Conservation (phyloP, 2,888 invertebrate species). For the Yponomeuta evonymella region DNA sequence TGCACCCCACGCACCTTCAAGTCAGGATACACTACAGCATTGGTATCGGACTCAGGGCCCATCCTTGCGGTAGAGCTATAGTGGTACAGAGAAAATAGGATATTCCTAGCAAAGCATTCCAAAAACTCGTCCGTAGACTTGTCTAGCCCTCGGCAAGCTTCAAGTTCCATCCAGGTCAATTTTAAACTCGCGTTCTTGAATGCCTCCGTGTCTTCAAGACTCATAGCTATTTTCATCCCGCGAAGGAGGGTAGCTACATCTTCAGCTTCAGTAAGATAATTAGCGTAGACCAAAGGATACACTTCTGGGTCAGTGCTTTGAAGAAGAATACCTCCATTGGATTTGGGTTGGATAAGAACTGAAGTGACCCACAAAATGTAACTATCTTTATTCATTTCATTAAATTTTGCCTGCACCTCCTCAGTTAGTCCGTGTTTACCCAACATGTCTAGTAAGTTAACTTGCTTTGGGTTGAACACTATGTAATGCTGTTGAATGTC, state of each 20-base stretch:
- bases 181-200: slow-evolving; percentile 41
- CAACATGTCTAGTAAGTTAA: slow-evolving; percentile 39
- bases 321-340: slow-evolving; percentile 80
- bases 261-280: slow-evolving; percentile 73
- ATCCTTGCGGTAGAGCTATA: slow-evolving; percentile 80
- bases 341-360: slow-evolving; percentile 79
- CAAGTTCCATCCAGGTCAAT: slow-evolving; percentile 44
- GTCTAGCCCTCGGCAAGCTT: slow-evolving; percentile 40
- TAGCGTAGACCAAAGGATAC: slow-evolving; percentile 74
- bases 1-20: slow-evolving; percentile 70
- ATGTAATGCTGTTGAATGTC: slow-evolving; percentile 49
- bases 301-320: slow-evolving; percentile 74
- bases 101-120: slow-evolving; percentile 41
- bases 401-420: slow-evolving; percentile 36
- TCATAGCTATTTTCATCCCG: slow-evolving; percentile 32
- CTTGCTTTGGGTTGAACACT: slow-evolving; percentile 37
- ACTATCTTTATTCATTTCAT: slow-evolving; percentile 36
- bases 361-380: slow-evolving; percentile 58
- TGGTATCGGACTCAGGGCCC: slow-evolving; percentile 66
- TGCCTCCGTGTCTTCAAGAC: slow-evolving; percentile 38
- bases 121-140: slow-evolving; percentile 38
- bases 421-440: slow-evolving; percentile 37
- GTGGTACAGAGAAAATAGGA: slow-evolving; percentile 78
- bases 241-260: slow-evolving; percentile 55
- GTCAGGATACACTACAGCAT: slow-evolving; percentile 74